A percentile compares a stretch with the other conserved stretches of the same genome.
phyloP scores from a whole-genome alignment of 2,888 invertebrate genomes.

The Leucoma salicis region DNA sequence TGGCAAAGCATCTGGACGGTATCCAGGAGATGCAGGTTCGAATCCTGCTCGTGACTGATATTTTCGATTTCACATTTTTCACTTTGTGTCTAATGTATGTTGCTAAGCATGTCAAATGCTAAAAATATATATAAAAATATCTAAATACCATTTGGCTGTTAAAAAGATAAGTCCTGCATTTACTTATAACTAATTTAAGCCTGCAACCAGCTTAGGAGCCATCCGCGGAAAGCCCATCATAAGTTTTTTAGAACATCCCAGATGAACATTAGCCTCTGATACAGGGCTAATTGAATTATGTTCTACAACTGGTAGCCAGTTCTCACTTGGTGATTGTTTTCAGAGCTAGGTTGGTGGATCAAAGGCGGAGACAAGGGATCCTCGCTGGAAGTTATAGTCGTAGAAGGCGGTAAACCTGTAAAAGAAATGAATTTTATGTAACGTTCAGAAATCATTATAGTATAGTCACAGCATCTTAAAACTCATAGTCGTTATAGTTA shows the following conservation, averaged over 20 bases:
- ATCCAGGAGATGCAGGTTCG: too few relatives aligned
- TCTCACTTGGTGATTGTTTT: slow-evolving; percentile 46
- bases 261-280: slow-evolving; percentile 35
- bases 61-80: too few relatives aligned
- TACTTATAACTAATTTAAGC: slow-evolving; percentile 11
- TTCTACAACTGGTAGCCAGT: slow-evolving; percentile 68
- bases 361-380: slow-evolving; percentile 69
- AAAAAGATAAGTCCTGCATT: not conserved
- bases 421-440: too few relatives aligned
- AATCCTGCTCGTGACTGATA: too few relatives aligned
- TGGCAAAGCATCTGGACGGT: too few relatives aligned
- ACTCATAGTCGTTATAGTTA: too few relatives aligned
- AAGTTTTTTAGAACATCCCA: slow-evolving; percentile 44
- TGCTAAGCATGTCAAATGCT: too few relatives aligned
- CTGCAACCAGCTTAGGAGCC: slow-evolving; percentile 32
- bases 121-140: too few relatives aligned
- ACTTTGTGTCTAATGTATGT: too few relatives aligned
- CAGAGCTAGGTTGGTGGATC: slow-evolving; percentile 55
- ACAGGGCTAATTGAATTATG: slow-evolving; percentile 48
- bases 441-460: too few relatives aligned
- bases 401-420: slow-evolving; percentile 62
- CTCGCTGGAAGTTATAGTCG: slow-evolving; percentile 65
- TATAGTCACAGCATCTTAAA: too few relatives aligned
- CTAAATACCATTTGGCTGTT: not conserved
- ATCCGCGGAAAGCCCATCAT: slow-evolving; percentile 38